Conservation (phyloP, 1,140 invertebrate species). For the Tyrophagus putrescentiae region DNA sequence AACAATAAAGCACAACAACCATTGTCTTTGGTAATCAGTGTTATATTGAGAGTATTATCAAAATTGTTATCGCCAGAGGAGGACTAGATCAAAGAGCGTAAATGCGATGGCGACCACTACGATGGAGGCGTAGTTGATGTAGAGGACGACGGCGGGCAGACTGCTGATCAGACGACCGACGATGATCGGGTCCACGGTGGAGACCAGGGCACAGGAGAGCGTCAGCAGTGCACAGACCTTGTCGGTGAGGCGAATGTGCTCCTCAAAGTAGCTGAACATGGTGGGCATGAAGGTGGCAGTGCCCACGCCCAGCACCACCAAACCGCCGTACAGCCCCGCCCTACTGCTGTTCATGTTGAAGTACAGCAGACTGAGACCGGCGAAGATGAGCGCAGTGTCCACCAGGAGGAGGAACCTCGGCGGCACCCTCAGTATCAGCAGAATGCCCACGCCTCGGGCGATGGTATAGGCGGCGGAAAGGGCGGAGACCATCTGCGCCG, state of each 20-base stretch:
- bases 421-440: neutral
- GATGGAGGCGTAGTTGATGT: neutral
- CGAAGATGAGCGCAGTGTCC: conserved; percentile 6
- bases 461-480: conserved; percentile 15
- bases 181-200: conserved; percentile 7
- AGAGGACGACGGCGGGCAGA: neutral
- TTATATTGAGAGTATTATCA: too few species aligned
- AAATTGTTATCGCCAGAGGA: too few species aligned
- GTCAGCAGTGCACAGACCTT: conserved; percentile 1
- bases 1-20: too few species aligned
- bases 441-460: conserved; percentile 4
- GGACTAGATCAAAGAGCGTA: conserved; percentile 2
- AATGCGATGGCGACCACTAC: neutral
- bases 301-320: conserved; percentile 14
- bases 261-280: conserved; percentile 13
- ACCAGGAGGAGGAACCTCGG: neutral
- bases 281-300: conserved; percentile 10
- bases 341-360: neutral
- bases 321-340: neutral
- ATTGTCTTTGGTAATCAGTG: too few species aligned
- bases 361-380: neutral
- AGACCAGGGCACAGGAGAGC: conserved; percentile 4
- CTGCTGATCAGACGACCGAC: neutral
- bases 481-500: neutral
- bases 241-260: conserved; percentile 16